Conservation (phyloP, 2,888 invertebrate genomes). For the Cerceris ruficornis region DNA sequence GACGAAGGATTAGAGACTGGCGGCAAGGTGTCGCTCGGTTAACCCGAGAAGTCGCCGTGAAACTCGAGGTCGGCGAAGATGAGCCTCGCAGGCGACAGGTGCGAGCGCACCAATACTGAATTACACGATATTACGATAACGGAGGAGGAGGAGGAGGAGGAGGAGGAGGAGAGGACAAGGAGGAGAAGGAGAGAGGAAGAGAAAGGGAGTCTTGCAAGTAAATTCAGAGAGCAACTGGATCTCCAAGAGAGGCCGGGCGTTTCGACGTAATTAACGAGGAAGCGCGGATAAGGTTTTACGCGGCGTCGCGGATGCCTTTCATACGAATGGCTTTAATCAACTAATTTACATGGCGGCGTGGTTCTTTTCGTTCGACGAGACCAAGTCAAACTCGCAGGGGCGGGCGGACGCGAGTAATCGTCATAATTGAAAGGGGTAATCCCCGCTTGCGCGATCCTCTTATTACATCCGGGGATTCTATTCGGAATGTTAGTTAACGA, state of each 20-base stretch:
- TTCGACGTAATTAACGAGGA: slow-evolving; percentile 34
- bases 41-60: slow-evolving; percentile 63
- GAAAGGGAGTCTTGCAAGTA: no score
- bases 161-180: neutral
- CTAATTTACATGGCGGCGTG: neutral
- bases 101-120: slow-evolving; percentile 44
- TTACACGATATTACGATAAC: slow-evolving; percentile 50
- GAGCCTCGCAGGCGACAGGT: slow-evolving; percentile 36
- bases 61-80: slow-evolving; percentile 49
- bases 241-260: neutral
- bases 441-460: slow-evolving; percentile 1
- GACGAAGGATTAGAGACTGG: slow-evolving; percentile 62
- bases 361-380: neutral
- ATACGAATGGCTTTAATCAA: neutral
- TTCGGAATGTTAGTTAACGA: slow-evolving; percentile 38
- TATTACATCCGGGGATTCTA: slow-evolving; percentile 37
- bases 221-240: no score
- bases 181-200: neutral
- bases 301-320: neutral
- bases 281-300: slow-evolving; percentile 7
- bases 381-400: neutral
- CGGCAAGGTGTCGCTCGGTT: slow-evolving; percentile 59
- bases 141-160: neutral
- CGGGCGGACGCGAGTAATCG: neutral
- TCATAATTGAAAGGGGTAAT: slow-evolving; percentile 19